Evolutionary conservation across 2,113 vertebrate species (phyloP).

Genomic region (Anthoscopus minutus): DNA sequence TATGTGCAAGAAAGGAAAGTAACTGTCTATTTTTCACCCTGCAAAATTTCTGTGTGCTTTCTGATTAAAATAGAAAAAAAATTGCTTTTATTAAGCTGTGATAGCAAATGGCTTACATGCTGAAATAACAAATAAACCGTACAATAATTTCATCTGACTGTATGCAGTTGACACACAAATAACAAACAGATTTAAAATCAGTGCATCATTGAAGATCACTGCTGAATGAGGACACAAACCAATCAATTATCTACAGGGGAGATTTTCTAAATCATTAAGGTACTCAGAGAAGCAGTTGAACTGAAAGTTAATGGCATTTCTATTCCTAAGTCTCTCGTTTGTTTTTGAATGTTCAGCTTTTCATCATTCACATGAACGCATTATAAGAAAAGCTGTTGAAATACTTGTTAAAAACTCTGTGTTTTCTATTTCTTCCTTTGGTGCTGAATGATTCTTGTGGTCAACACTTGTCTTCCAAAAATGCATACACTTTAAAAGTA

Average conservation of each 20-base stretch:
- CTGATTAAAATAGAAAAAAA: background rate
- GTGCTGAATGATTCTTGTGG: background rate
- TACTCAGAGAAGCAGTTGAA: background rate
- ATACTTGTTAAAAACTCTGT: background rate
- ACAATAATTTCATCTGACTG: background rate
- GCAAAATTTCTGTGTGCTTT: background rate
- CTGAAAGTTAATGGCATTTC: background rate
- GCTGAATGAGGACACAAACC: background rate
- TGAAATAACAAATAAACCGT: background rate
- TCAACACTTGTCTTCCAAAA: background rate
- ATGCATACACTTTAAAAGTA: background rate
- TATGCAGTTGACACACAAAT: background rate
- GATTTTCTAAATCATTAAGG: background rate
- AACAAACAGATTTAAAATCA: background rate
- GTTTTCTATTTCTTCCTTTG: background rate
- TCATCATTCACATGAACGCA: background rate
- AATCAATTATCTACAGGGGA: background rate
- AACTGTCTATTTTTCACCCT: background rate
- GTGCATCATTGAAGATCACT: background rate
- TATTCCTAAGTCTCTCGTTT: background rate
- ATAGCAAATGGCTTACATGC: background rate
- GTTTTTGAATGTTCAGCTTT: background rate
- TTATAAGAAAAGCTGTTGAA: background rate
- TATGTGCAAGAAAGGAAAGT: background rate
- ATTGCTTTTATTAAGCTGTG: background rate